Evolutionary conservation across 2,888 invertebrate species (phyloP).

Genomic region (Xiphydria camelus): DNA sequence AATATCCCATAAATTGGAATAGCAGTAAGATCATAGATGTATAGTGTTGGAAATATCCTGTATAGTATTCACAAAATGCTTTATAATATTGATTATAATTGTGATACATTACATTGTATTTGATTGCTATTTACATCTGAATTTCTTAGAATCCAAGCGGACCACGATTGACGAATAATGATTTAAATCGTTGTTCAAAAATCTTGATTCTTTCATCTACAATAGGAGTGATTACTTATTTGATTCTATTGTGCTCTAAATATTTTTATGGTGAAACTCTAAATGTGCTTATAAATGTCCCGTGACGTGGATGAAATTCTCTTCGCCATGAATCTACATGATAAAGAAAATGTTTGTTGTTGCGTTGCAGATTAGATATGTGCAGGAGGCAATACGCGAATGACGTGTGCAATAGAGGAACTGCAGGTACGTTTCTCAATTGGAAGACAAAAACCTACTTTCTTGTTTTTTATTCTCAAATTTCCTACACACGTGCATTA

Average conservation of each 20-base stretch:
- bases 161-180: not conserved
- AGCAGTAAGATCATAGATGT: too few relatives aligned
- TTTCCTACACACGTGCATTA: too few relatives aligned
- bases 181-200: not conserved
- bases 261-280: not conserved
- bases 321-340: constrained; percentile 32
- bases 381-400: constrained; percentile 93
- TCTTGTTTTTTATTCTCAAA: constrained; percentile 15
- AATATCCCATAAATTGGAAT: too few relatives aligned
- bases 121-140: too few relatives aligned
- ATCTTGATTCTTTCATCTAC: not conserved
- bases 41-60: too few relatives aligned
- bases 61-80: too few relatives aligned
- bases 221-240: not conserved
- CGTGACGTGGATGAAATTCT: constrained; percentile 33
- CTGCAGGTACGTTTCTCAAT: constrained; percentile 80
- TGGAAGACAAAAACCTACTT: constrained; percentile 27
- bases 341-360: constrained; percentile 62
- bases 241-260: not conserved
- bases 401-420: constrained; percentile 97
- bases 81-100: too few relatives aligned
- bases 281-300: constrained; percentile 23
- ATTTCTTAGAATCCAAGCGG: not conserved
- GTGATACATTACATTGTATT: too few relatives aligned
- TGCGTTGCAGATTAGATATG: constrained; percentile 96